Conservation (phyloP, 2,113 vertebrate genomes). For the Conger conger region DNA sequence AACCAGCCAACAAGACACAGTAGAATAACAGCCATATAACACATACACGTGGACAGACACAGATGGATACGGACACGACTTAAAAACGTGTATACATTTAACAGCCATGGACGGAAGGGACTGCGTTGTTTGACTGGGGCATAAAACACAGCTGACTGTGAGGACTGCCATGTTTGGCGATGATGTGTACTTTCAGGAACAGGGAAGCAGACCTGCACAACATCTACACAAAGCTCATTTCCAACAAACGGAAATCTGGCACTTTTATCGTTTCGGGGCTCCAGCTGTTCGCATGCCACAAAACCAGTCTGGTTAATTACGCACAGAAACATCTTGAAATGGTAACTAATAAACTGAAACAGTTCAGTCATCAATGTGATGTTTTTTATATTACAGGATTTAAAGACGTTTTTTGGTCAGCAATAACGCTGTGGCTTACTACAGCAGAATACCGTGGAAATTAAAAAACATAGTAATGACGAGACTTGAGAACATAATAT, state of each 20-base stretch:
- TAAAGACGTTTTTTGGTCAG: slow-evolving; percentile 13
- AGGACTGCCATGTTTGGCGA: background rate
- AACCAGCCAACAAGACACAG: background rate
- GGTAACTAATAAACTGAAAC: slow-evolving; percentile 33
- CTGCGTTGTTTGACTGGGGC: background rate
- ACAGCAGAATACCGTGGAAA: background rate
- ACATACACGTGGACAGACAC: slow-evolving; percentile 12
- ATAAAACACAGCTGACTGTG: slow-evolving; percentile 18
- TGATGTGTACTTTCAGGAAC: background rate
- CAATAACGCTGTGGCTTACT: background rate
- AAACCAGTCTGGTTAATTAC: slow-evolving; percentile 30
- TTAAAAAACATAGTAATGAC: background rate
- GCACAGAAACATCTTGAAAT: slow-evolving; percentile 36
- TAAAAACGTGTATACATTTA: slow-evolving; percentile 14
- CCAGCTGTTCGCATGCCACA: slow-evolving; percentile 35
- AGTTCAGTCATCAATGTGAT: slow-evolving; percentile 20
- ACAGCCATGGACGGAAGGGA: slow-evolving; percentile 14
- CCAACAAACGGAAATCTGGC: slow-evolving; percentile 32
- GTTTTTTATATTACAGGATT: slow-evolving; percentile 14
- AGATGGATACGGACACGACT: background rate
- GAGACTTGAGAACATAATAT: background rate
- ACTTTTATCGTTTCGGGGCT: slow-evolving; percentile 33
- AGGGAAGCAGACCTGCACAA: background rate
- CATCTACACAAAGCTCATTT: slow-evolving; percentile 15
- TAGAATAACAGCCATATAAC: background rate